Evolutionary conservation across 2,888 invertebrate species (phyloP).

Genomic region (Synergus gifuensis): DNA sequence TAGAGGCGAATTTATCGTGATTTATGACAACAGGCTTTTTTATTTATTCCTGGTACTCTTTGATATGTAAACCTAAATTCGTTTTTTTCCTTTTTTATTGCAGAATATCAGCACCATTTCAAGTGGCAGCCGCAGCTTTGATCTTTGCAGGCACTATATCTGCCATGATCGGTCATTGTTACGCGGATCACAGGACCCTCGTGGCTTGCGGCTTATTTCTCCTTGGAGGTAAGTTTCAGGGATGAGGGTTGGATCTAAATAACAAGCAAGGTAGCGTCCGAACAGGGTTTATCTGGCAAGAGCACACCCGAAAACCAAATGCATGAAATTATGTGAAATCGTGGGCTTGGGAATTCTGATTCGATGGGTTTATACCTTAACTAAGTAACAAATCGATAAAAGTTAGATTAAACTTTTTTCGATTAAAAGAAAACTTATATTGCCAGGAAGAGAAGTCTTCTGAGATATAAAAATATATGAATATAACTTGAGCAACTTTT

Average conservation of each 20-base stretch:
- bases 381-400: not conserved
- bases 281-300: slow-evolving; percentile 22
- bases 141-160: slow-evolving; percentile 80
- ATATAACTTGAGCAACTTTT: too few species aligned
- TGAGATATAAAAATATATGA: not conserved
- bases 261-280: slow-evolving; percentile 13
- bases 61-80: slow-evolving; percentile 25
- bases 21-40: not conserved
- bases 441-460: not conserved
- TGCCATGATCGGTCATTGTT: slow-evolving; percentile 81
- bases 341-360: not conserved
- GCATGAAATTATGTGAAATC: slow-evolving; percentile 9
- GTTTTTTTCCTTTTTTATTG: slow-evolving; percentile 67
- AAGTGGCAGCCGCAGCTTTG: slow-evolving; percentile 79
- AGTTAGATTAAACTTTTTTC: not conserved
- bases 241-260: slow-evolving; percentile 37
- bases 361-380: not conserved
- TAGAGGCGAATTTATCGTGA: not conserved
- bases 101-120: slow-evolving; percentile 82
- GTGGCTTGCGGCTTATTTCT: slow-evolving; percentile 81
- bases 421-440: not conserved
- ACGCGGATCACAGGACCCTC: slow-evolving; percentile 82
- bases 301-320: slow-evolving; percentile 22
- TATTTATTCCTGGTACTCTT: not conserved
- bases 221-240: slow-evolving; percentile 80